Evolutionary conservation across 92 coral and sea anemone species (phyloP).

Genomic region (Porites cylindrica): DNA sequence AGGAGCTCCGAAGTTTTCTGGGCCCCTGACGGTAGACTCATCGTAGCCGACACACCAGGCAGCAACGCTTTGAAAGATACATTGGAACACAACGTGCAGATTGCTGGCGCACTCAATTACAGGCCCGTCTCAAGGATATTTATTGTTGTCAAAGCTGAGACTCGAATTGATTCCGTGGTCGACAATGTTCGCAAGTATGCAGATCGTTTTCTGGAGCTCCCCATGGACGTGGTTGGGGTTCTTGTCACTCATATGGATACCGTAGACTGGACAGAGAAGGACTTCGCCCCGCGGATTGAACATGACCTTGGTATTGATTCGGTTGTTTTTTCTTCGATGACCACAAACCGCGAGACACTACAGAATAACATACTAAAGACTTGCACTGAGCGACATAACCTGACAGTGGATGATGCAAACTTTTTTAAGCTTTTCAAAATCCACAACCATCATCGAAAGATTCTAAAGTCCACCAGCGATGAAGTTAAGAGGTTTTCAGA

Average conservation of each 20-base stretch:
- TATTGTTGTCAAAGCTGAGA: constrained; percentile 64
- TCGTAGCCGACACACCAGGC: constrained; percentile 65
- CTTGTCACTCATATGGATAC: constrained; percentile 69
- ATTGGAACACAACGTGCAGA: constrained; percentile 53
- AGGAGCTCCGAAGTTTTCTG: constrained; percentile 29
- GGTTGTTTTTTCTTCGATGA: constrained; percentile 50
- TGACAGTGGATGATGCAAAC: constrained; percentile 56
- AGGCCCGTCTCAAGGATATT: constrained; percentile 63
- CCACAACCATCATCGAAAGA: constrained; percentile 50
- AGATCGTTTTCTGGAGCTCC: constrained; percentile 54
- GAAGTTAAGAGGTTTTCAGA: constrained; percentile 40
- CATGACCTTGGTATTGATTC: constrained; percentile 58
- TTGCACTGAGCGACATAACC: constrained; percentile 17
- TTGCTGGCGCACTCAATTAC: constrained; percentile 55
- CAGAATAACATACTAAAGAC: constrained; percentile 20
- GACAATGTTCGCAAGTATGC: constrained; percentile 64
- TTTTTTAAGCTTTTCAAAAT: constrained; percentile 60
- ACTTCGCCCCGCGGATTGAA: constrained; percentile 20
- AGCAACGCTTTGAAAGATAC: constrained; percentile 60
- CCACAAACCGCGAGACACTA: constrained; percentile 14
- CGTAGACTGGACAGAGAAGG: constrained; percentile 46
- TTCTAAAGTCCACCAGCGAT: constrained; percentile 56
- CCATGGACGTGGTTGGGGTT: constrained; percentile 56
- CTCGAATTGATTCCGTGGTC: constrained; percentile 57
- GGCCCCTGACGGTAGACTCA: constrained; percentile 60